A percentile compares a stretch with the other conserved stretches of the same genome.
Conservation (phyloP, 1,140 invertebrate species). For the Ctenoplectra terminalis region DNA sequence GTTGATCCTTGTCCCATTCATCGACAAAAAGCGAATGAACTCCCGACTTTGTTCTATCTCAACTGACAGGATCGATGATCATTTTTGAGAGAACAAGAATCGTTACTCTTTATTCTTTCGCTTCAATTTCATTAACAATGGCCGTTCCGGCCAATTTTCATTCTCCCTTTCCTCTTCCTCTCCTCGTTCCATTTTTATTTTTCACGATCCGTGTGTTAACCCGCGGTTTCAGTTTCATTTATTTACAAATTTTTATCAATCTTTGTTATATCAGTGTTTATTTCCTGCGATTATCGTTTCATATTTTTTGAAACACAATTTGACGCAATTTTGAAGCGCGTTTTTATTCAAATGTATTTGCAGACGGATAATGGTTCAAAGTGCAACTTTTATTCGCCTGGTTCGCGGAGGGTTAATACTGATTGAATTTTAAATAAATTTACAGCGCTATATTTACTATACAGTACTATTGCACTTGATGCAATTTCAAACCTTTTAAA, state of each 20-base stretch:
- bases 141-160: background rate
- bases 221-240: too few relatives aligned
- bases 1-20: constrained; percentile 77
- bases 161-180: too few relatives aligned
- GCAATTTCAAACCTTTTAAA: too few relatives aligned
- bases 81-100: constrained; percentile 38
- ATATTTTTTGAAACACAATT: too few relatives aligned
- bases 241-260: background rate
- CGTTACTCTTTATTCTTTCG: background rate
- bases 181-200: background rate
- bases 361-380: too few relatives aligned
- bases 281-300: background rate
- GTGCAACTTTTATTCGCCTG: too few relatives aligned
- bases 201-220: background rate
- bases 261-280: background rate
- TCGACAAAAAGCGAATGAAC: constrained; percentile 75
- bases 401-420: too few relatives aligned
- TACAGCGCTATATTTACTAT: too few relatives aligned
- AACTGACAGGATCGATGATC: constrained; percentile 53
- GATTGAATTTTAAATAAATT: too few relatives aligned
- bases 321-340: too few relatives aligned
- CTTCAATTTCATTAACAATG: background rate
- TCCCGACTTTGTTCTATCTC: constrained; percentile 59
- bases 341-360: too few relatives aligned
- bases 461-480: too few relatives aligned